phyloP scores from a whole-genome alignment of 2,888 invertebrate genomes.

The Hermaeophaga mercurialis region DNA sequence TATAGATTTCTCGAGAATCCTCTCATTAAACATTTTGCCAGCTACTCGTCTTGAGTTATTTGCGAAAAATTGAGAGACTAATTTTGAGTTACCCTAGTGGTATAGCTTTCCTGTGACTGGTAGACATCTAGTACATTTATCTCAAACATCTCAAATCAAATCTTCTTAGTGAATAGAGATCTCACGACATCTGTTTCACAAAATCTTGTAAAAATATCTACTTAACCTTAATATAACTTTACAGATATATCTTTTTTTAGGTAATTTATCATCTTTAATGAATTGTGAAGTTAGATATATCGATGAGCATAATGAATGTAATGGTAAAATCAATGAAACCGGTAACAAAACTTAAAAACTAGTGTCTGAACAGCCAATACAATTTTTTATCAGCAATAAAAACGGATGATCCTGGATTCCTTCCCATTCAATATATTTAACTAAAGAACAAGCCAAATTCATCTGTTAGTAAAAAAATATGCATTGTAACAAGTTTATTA shows the following conservation, averaged over 20 bases:
- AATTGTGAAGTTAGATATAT: conserved; percentile 30
- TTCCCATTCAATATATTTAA: conserved; percentile 32
- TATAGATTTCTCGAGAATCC: too few relatives aligned
- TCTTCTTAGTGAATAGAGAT: not conserved
- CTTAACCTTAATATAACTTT: not conserved
- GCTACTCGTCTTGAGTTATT: too few relatives aligned
- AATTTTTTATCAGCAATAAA: conserved; percentile 27
- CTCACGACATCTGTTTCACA: not conserved
- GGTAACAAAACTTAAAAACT: conserved; percentile 5
- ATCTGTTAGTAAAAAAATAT: conserved; percentile 12
- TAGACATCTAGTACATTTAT: too few relatives aligned
- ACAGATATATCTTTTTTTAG: conserved; percentile 11
- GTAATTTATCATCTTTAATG: conserved; percentile 27
- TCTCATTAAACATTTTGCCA: too few relatives aligned
- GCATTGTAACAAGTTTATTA: not conserved
- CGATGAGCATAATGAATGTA: conserved; percentile 15
- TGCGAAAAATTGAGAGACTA: too few relatives aligned
- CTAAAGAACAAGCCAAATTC: conserved; percentile 26
- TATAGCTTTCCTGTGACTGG: too few relatives aligned
- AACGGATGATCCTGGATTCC: conserved; percentile 27
- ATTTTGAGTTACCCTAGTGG: too few relatives aligned
- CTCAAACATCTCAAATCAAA: too few relatives aligned
- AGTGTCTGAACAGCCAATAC: conserved; percentile 16
- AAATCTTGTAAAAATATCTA: not conserved
- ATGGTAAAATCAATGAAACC: conserved; percentile 25